These are phyloP conservation scores for Alviniconcha marisindica DNA, from an alignment of 1,140 invertebrate species.

Conservation along the genomic window DNA sequence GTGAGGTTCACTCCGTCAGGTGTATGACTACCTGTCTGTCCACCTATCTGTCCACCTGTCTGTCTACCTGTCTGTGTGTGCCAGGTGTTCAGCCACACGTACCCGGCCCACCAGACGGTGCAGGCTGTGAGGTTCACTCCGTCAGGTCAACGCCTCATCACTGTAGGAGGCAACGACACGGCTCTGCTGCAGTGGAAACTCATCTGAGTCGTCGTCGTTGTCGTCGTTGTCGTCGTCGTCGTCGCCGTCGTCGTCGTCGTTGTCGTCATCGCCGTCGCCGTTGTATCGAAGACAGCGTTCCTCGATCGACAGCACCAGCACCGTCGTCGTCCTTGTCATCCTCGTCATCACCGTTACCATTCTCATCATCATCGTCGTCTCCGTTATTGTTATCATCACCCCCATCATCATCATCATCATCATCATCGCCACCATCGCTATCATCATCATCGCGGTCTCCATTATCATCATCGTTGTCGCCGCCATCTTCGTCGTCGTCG, in stretches of 20 bases:
- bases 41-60: no score
- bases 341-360: neutral
- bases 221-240: no score
- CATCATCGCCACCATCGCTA: neutral
- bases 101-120: constrained; percentile 51
- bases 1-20: neutral
- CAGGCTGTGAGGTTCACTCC: constrained; percentile 49
- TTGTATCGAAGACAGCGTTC: no score
- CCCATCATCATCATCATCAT: neutral
- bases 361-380: neutral
- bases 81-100: constrained; percentile 61
- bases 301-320: no score
- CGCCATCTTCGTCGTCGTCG: no score
- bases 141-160: constrained; percentile 48
- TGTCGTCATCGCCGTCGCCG: no score
- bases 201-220: no score
- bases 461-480: no score
- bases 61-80: no score
- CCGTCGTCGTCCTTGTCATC: neutral
- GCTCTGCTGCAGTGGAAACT: constrained; percentile 62
- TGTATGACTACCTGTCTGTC: neutral
- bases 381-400: neutral
- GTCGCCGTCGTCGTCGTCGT: no score
- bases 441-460: no score
- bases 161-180: constrained; percentile 56